These are phyloP conservation scores for Drosophila subsilvestris DNA, from an alignment of 2,888 invertebrate genomes.

Conservation along the genomic window DNA sequence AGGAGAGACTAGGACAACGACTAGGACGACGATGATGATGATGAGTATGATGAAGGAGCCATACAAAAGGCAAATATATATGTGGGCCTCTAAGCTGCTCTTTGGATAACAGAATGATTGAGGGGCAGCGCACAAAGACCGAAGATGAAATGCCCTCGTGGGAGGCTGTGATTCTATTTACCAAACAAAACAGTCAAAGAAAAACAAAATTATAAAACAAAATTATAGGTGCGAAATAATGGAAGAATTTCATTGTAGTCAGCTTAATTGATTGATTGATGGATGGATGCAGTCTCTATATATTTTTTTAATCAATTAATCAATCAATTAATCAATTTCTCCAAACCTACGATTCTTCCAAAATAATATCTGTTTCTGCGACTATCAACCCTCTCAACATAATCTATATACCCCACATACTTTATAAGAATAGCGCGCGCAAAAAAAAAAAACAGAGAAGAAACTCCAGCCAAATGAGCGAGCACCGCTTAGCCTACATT, in stretches of 20 bases:
- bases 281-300: too few relatives aligned
- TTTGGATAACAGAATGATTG: slow-evolving; percentile 19
- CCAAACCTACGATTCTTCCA: too few relatives aligned
- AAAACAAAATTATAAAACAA: too few relatives aligned
- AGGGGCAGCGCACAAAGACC: not conserved
- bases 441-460: slow-evolving; percentile 6
- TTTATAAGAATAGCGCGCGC: not conserved
- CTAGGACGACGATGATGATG: slow-evolving; percentile 5
- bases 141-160: slow-evolving; percentile 10
- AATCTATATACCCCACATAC: not conserved
- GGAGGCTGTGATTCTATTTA: too few relatives aligned
- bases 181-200: not conserved
- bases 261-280: not conserved
- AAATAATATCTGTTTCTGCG: too few relatives aligned
- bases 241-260: not conserved
- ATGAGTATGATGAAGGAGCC: slow-evolving; percentile 19
- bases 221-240: too few relatives aligned
- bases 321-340: too few relatives aligned
- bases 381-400: too few relatives aligned
- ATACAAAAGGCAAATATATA: slow-evolving; percentile 33
- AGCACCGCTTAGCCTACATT: slow-evolving; percentile 48
- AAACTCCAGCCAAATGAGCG: slow-evolving; percentile 33
- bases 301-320: too few relatives aligned
- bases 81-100: slow-evolving; percentile 31
- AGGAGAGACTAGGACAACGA: not conserved